These are phyloP conservation scores for Ursus arctos DNA, from an alignment of 2,113 vertebrate genomes.

Conservation along the genomic window DNA sequence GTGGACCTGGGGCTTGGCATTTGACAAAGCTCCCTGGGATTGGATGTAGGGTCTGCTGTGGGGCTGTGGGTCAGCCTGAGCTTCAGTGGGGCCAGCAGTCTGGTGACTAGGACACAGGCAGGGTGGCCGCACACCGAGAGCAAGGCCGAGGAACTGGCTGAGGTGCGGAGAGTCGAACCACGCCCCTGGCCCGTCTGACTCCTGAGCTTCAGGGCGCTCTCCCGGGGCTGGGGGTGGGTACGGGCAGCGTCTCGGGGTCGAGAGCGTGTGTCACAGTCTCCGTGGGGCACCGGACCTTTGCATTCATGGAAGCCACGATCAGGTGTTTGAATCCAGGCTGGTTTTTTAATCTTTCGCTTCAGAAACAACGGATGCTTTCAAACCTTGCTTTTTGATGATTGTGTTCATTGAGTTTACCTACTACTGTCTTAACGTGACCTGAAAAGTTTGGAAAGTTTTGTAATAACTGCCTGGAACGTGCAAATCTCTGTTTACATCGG, in stretches of 20 bases:
- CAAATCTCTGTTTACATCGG: not conserved
- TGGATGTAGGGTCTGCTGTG: rapidly evolving
- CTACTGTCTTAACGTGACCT: not conserved
- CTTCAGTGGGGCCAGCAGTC: rapidly evolving
- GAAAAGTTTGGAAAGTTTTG: not conserved
- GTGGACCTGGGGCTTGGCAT: not conserved
- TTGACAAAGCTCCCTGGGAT: rapidly evolving
- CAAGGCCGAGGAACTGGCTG: rapidly evolving
- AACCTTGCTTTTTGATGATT: not conserved
- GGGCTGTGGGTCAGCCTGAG: not conserved
- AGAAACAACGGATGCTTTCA: not conserved
- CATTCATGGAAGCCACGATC: not conserved
- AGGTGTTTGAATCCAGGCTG: rapidly evolving
- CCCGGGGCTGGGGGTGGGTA: too few relatives aligned
- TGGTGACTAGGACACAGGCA: rapidly evolving
- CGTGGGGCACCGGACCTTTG: rapidly evolving
- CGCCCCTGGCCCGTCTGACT: rapidly evolving
- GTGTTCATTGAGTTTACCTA: too few relatives aligned
- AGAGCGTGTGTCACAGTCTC: rapidly evolving
- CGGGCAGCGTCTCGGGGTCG: rapidly evolving
- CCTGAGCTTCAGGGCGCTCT: not conserved
- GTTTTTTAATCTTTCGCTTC: not conserved
- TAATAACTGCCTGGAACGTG: not conserved
- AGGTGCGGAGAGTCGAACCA: not conserved
- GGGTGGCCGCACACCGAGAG: not conserved